Evolutionary conservation across 2,797 vertebrate genomes (phyloP).

Genomic region (Pampus argenteus): DNA sequence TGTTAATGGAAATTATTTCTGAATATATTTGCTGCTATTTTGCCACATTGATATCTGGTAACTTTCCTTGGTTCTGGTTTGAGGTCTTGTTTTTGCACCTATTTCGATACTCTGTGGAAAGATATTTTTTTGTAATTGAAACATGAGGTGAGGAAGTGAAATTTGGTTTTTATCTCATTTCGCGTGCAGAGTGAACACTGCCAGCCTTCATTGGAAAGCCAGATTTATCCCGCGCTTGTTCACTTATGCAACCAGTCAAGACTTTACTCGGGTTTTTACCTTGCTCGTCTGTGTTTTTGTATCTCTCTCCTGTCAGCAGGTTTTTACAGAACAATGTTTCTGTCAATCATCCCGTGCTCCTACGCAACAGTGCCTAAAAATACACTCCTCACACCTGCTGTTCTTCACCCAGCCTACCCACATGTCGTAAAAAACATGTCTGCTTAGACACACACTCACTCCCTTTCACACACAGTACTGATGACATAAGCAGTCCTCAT

Average conservation of each 20-base stretch:
- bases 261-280: neutral
- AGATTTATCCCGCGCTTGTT: neutral
- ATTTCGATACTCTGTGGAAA: neutral
- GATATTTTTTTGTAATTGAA: slow-evolving; percentile 10
- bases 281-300: slow-evolving; percentile 29
- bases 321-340: slow-evolving; percentile 44
- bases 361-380: slow-evolving; percentile 67
- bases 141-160: slow-evolving; percentile 3
- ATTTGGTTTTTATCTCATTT: slow-evolving; percentile 5
- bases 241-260: neutral
- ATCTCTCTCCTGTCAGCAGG: slow-evolving; percentile 40
- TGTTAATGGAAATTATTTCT: neutral
- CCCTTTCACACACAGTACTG: slow-evolving; percentile 35
- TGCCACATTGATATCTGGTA: neutral
- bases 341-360: slow-evolving; percentile 54
- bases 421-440: slow-evolving; percentile 62
- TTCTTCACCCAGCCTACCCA: slow-evolving; percentile 53
- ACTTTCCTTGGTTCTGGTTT: neutral
- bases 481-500: slow-evolving; percentile 67
- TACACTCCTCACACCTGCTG: slow-evolving; percentile 71
- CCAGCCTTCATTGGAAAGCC: neutral
- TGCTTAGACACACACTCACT: slow-evolving; percentile 39
- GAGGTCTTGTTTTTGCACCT: slow-evolving; percentile 2
- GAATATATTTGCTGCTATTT: neutral
- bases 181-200: neutral